phyloP scores from a whole-genome alignment of 2,888 invertebrate species.

The Lissocephala sabroskyi region DNA sequence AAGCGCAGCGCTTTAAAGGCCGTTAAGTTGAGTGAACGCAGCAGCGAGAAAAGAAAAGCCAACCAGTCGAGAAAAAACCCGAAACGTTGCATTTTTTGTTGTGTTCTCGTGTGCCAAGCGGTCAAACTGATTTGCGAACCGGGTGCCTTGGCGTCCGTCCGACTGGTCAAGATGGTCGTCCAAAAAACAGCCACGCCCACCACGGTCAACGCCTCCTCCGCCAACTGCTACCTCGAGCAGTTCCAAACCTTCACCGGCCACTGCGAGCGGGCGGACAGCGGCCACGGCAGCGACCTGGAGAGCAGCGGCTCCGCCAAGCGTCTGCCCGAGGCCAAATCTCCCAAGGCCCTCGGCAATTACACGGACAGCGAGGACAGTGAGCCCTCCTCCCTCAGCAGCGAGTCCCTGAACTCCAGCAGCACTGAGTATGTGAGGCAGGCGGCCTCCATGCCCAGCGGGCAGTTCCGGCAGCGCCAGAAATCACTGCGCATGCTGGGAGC shows the following conservation, averaged over 20 bases:
- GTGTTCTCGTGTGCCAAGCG: too few species aligned
- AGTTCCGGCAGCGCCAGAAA: constrained; percentile 57
- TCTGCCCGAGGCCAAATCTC: constrained; percentile 53
- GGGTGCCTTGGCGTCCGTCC: too few species aligned
- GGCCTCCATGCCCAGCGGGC: constrained; percentile 43
- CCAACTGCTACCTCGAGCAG: constrained; percentile 48
- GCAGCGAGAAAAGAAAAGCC: too few species aligned
- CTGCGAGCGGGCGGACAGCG: constrained; percentile 86
- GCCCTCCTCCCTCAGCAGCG: constrained; percentile 83
- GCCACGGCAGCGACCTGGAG: constrained; percentile 89
- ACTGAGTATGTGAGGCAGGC: constrained; percentile 73
- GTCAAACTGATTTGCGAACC: too few species aligned
- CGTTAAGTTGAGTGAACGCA: too few species aligned
- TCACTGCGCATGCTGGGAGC: constrained; percentile 44
- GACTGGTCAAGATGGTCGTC: constrained; percentile 46
- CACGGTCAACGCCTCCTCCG: constrained; percentile 26
- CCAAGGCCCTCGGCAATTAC: constrained; percentile 70
- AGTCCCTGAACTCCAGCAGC: constrained; percentile 82
- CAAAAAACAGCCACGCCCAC: constrained; percentile 43
- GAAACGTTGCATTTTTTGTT: too few species aligned
- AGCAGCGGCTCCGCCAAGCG: constrained; percentile 57
- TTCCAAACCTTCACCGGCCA: constrained; percentile 74
- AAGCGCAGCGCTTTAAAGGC: too few species aligned
- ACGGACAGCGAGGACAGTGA: constrained; percentile 78
- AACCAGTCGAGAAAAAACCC: too few species aligned